Evolutionary conservation across 1,140 invertebrate species (phyloP).

Genomic region (Drosophila mayri): DNA sequence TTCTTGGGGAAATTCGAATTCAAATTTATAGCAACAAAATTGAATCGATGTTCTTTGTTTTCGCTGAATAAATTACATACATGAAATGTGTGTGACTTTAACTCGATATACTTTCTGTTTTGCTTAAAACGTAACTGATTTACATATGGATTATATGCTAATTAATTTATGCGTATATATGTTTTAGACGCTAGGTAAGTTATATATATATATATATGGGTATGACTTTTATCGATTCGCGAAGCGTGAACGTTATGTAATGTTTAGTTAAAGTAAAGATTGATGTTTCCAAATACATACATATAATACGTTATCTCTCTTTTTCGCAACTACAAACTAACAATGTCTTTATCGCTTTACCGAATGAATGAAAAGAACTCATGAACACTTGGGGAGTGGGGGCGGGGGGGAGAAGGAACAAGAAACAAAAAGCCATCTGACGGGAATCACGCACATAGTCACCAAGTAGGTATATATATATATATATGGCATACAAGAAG

Average conservation of each 20-base stretch:
- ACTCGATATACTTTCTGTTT: slow-evolving; percentile 1
- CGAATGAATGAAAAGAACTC: slow-evolving; percentile 26
- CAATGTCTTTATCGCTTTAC: slow-evolving; percentile 69
- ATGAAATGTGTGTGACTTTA: slow-evolving; percentile 14
- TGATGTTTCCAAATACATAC: not conserved
- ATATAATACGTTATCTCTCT: slow-evolving; percentile 10
- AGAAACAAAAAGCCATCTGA: slow-evolving; percentile 16
- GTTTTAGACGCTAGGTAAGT: slow-evolving; percentile 10
- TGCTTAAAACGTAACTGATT: slow-evolving; percentile 43
- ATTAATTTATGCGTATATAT: slow-evolving; percentile 30
- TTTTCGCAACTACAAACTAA: slow-evolving; percentile 54
- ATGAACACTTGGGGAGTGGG: not conserved
- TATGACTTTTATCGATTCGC: slow-evolving; percentile 72
- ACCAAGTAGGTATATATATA: not conserved
- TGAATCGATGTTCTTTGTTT: slow-evolving; percentile 16
- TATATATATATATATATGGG: slow-evolving; percentile 17
- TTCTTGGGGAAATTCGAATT: slow-evolving; percentile 17
- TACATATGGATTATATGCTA: slow-evolving; percentile 47
- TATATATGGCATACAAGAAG: slow-evolving; percentile 34
- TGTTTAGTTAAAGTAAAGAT: slow-evolving; percentile 25
- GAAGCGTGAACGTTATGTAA: slow-evolving; percentile 21
- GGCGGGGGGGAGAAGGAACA: not conserved
- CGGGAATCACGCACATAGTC: slow-evolving; percentile 15
- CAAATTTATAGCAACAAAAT: slow-evolving; percentile 24
- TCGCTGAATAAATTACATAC: slow-evolving; percentile 43